phyloP scores from a whole-genome alignment of 2,888 invertebrate genomes.

The Acheta domesticus region DNA sequence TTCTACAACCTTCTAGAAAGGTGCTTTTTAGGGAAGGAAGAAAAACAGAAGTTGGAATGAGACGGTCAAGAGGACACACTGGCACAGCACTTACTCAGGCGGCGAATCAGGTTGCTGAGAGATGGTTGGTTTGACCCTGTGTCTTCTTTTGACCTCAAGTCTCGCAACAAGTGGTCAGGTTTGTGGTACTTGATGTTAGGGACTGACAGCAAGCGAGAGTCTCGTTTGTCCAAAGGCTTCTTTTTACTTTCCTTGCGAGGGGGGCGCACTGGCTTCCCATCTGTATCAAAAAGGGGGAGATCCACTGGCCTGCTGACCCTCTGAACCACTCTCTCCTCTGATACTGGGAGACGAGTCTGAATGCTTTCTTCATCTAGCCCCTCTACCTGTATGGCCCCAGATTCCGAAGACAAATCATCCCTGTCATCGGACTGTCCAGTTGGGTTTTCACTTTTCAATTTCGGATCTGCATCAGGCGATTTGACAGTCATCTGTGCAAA shows the following conservation, averaged over 20 bases:
- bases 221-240: conserved; percentile 53
- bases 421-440: conserved; percentile 44
- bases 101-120: conserved; percentile 73
- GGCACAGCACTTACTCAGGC: conserved; percentile 77
- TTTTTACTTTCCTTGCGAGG: conserved; percentile 52
- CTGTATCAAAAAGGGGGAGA: conserved; percentile 57
- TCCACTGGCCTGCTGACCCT: conserved; percentile 58
- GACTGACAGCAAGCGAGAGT: conserved; percentile 70
- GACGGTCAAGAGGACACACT: neutral
- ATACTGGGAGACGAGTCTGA: neutral
- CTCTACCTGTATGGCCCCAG: neutral
- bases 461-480: conserved; percentile 35
- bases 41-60: conserved; percentile 22
- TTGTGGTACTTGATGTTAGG: conserved; percentile 69
- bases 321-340: conserved; percentile 18
- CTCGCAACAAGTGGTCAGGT: conserved; percentile 45
- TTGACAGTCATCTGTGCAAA: neutral
- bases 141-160: conserved; percentile 56
- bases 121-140: conserved; percentile 49
- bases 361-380: neutral
- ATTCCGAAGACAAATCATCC: neutral
- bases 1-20: conserved; percentile 26
- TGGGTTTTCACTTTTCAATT: conserved; percentile 40
- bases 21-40: conserved; percentile 24
- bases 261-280: conserved; percentile 55